Evolutionary conservation across 2,888 invertebrate species (phyloP), one percentile per base, ranked within the genome.

Genomic region (Ligdia adustata): DNA sequence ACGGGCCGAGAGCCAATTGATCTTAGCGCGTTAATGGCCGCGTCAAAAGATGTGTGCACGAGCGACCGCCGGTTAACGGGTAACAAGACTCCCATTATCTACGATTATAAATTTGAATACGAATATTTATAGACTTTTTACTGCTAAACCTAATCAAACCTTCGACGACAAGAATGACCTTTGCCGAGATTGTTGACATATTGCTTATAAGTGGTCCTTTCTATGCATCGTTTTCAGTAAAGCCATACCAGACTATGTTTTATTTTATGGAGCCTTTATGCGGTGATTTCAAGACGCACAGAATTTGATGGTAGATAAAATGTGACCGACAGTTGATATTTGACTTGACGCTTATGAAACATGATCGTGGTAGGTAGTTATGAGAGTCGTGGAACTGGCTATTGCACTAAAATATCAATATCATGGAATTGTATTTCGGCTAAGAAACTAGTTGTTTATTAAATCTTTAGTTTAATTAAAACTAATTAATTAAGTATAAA

Each of bases 21-120:
- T 85, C 83, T 83, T 70, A 59, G 73, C 76, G 78, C 73, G 78
- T 79, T 85, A 84, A 84, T 79, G 75, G 81, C 71, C 72, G 75
- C 74, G 79, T 77, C 75, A 81, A 79, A 77, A 82, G 77, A 80
- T 78, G 75, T 74, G 77, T 70, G 75, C 73, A 64, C 62, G 73
- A 68, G 67, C 72, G 71, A 62, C 64, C 69, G 67, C 28, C 46
- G 34, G 53, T 33, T 29, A 65, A 69, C 69, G 65, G 53, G 63
- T 74, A 76, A 75, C 69, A 69, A 75, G 72, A 67, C 64, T 68
- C 73, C 65, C 70, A 69, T 67, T 67, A 65, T 68, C 62, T 64
- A 66, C 65, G 62, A 78, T 80, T 78, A 75, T 75, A 74, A 64
- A 70, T 75, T 77, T 72, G 69, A 75, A 76, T 72, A 70, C 53